Conservation (phyloP, 2,113 vertebrate genomes). For the Eolophus roseicapilla region DNA sequence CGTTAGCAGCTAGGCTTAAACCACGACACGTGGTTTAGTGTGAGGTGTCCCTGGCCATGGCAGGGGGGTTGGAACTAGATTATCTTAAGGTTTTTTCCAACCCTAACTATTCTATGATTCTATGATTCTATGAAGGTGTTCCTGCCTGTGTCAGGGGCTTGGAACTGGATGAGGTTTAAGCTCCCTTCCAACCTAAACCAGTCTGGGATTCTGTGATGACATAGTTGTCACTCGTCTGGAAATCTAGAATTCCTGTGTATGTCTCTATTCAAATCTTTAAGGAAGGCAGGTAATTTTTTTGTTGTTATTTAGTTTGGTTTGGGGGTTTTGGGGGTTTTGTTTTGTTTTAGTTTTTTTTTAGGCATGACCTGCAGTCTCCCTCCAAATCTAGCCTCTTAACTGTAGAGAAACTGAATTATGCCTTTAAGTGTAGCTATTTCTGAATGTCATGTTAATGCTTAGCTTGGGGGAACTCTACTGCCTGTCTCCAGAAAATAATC, state of each 20-base stretch:
- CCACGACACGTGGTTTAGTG: too few relatives aligned
- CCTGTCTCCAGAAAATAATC: background rate
- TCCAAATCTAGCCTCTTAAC: background rate
- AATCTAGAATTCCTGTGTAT: background rate
- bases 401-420: background rate
- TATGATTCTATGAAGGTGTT: too few relatives aligned
- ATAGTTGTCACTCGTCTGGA: background rate
- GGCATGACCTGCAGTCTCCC: background rate
- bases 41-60: too few relatives aligned
- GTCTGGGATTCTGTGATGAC: too few relatives aligned
- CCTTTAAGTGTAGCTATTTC: background rate
- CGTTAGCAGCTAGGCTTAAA: too few relatives aligned
- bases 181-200: too few relatives aligned
- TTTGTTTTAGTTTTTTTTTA: background rate
- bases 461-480: background rate
- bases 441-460: accelerated
- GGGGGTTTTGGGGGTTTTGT: background rate
- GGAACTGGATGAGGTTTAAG: too few relatives aligned
- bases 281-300: background rate
- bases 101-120: too few relatives aligned
- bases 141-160: too few relatives aligned
- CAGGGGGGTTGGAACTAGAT: too few relatives aligned
- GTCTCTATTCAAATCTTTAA: background rate
- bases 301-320: background rate
- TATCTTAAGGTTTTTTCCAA: too few relatives aligned